A percentile compares a stretch with the other conserved stretches of the same genome.
Conservation (phyloP, 2,113 vertebrate genomes). For the Bungarus multicinctus region DNA sequence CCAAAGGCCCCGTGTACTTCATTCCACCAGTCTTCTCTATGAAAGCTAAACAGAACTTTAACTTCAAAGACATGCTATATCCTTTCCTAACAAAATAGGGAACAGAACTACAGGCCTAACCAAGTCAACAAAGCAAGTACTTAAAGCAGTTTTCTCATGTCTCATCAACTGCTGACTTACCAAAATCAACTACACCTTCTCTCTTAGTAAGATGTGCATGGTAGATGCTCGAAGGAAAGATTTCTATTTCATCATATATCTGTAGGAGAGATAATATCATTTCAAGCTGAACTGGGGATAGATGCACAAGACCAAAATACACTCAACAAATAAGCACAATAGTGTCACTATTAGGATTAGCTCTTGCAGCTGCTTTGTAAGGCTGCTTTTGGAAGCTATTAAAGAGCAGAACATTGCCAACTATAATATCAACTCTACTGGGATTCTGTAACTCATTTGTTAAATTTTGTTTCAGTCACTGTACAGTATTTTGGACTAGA, state of each 20-base stretch:
- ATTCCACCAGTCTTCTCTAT: not conserved
- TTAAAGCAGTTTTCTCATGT: not conserved
- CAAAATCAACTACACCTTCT: constrained; percentile 77
- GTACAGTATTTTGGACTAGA: not conserved
- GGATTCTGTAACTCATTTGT: not conserved
- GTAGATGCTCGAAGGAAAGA: constrained; percentile 77
- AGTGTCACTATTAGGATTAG: not conserved
- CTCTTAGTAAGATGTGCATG: constrained; percentile 79
- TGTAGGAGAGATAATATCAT: constrained; percentile 53
- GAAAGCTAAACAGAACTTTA: not conserved
- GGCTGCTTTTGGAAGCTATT: not conserved
- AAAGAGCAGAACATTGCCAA: not conserved
- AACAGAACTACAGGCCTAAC: not conserved
- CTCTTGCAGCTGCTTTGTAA: not conserved
- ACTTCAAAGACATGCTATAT: not conserved
- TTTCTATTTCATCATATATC: constrained; percentile 85
- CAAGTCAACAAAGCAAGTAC: not conserved
- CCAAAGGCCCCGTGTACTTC: not conserved
- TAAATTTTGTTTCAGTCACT: not conserved
- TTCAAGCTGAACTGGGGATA: constrained; percentile 17
- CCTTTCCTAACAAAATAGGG: not conserved
- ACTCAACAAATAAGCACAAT: not conserved
- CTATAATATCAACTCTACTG: not conserved
- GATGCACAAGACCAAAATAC: not conserved
- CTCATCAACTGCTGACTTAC: constrained; percentile 66